Percentiles rank a stretch among this genome's conserved stretches.
Evolutionary conservation across 2,113 vertebrate genomes (phyloP).

Genomic region (Muscicapa adusta): DNA sequence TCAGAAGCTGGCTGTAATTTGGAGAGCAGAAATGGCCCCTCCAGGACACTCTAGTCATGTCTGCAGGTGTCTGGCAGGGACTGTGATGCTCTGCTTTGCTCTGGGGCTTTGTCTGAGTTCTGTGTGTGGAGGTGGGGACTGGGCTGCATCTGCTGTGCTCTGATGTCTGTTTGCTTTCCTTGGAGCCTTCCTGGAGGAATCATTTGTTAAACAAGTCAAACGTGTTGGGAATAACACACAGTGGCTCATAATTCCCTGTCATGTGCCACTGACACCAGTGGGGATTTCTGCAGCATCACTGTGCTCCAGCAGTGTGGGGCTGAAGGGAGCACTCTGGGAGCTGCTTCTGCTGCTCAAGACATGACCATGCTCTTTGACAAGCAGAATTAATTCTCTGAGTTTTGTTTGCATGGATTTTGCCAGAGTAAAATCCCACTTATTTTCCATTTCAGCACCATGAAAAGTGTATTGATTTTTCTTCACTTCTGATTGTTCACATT

Average conservation of each 20-base stretch:
- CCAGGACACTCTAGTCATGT: rapidly evolving
- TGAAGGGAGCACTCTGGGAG: not conserved
- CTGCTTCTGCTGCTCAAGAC: not conserved
- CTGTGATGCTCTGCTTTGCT: not conserved
- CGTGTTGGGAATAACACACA: not conserved
- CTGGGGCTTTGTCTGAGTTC: not conserved
- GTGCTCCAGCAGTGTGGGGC: not conserved
- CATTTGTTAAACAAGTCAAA: not conserved
- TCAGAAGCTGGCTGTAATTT: not conserved
- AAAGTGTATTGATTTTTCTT: slow-evolving; percentile 70
- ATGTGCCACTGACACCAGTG: not conserved
- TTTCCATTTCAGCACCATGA: slow-evolving; percentile 62
- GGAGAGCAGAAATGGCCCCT: not conserved
- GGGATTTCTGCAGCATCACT: not conserved
- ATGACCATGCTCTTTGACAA: not conserved
- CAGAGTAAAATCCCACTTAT: slow-evolving; percentile 59
- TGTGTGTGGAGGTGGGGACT: rapidly evolving
- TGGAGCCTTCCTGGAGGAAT: not conserved
- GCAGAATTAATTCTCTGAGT: slow-evolving; percentile 10
- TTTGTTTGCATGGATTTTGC: slow-evolving; percentile 24
- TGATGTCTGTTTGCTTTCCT: not conserved
- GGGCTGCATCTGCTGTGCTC: not conserved
- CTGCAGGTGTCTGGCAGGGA: not conserved
- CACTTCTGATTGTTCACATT: slow-evolving; percentile 65
- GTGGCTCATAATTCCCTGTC: not conserved